Base-by-base conservation (phyloP, 2,113 vertebrate species). In the Lasiurus borealis region DNA sequence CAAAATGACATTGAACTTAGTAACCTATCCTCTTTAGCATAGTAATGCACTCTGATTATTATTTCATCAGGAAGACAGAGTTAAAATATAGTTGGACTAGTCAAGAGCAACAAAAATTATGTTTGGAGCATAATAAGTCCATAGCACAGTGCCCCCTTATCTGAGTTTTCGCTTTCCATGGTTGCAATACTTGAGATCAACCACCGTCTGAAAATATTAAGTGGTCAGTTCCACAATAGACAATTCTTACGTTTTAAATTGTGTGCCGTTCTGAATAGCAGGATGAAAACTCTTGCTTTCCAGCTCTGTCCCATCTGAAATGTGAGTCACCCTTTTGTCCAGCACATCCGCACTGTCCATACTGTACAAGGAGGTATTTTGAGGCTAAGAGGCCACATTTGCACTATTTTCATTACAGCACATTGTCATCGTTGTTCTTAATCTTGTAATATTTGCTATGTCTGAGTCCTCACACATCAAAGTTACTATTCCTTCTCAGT, bases 41-140 rank as follows among this genome's bases (percentile, higher is more conserved):
- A 44, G 29, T 52, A 95, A 40, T 62, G 14, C 15, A 62, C 92
- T 83, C 31, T 80, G 18, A 36, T 91, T 69, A 54, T 66, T 83
- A 87, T 77, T 81, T 81, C 18, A 36, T 77, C 52, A 92, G 31
- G 85, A 73, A 57, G 8, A 78, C 82, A 91, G n/a, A n/a, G n/a
- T 68, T 85, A 25, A 77, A 75, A 25, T 66, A 0, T 18, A 69
- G 40, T 88, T 90, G 27, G 19, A 31, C 3, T 11, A 25, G n/a
- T n/a, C n/a, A 90, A 88, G 21, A 78, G 16, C 57, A 64, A 31
- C 11, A 52, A 31, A 14, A 87, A 48, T 54, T 90, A 21, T 36
- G 31, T 62, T 85, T 48, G 90, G 2, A 78, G 27, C 23, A 52
- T 78, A 84, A 31, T 40, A 77, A 92, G 54, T 44, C 34, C 54